A percentile compares a stretch with the other conserved stretches of the same genome.
phyloP scores from a whole-genome alignment of 2,113 vertebrate genomes.

The Ranitomeya imitator region DNA sequence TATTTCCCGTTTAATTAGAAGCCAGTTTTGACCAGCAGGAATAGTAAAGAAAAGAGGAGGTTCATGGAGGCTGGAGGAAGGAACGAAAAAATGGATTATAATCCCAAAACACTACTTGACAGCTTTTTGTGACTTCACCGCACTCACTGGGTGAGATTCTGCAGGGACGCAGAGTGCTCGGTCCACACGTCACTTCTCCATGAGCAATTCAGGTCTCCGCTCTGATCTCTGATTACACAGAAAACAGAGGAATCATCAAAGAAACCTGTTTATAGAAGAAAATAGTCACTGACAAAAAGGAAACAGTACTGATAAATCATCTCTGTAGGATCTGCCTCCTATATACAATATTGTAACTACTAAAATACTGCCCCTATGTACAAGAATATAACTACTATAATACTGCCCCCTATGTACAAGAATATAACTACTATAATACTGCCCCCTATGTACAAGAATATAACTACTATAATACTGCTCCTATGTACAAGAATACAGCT shows the following conservation, averaged over 20 bases:
- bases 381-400: slow-evolving; percentile 6
- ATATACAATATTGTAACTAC: not conserved
- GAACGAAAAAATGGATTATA: not conserved
- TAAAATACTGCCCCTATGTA: not conserved
- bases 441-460: not conserved
- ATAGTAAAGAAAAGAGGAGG: not conserved
- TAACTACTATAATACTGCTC: slow-evolving; percentile 6
- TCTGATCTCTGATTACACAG: not conserved
- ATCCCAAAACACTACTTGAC: not conserved
- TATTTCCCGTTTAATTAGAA: not conserved
- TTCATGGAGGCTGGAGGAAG: not conserved
- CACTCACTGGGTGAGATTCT: slow-evolving; percentile 9
- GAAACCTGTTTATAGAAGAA: not conserved
- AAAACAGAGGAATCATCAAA: not conserved
- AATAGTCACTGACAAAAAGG: not conserved
- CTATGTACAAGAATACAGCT: slow-evolving; percentile 5
- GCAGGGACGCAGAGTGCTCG: not conserved
- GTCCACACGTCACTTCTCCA: not conserved
- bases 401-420: not conserved
- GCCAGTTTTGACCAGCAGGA: slow-evolving; percentile 8
- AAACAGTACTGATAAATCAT: not conserved
- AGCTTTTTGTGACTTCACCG: too few relatives aligned
- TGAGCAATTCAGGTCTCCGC: not conserved
- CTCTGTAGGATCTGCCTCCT: not conserved
- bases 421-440: slow-evolving; percentile 10